These are phyloP conservation scores for Acipenser transmontanus DNA, from an alignment of 2,797 vertebrate genomes.

Conservation along the genomic window DNA sequence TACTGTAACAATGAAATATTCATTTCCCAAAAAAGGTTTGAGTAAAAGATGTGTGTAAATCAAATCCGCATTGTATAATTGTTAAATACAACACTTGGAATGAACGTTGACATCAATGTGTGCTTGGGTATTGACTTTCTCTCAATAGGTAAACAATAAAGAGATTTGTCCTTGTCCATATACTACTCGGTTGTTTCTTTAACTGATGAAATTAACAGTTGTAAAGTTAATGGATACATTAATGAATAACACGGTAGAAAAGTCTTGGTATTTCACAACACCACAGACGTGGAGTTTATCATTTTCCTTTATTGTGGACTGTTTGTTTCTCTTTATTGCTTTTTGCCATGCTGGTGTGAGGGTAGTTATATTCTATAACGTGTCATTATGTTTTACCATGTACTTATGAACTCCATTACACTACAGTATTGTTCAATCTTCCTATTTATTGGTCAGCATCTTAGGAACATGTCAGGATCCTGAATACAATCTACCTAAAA, in stretches of 20 bases:
- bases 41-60: no score
- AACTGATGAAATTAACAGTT: neutral
- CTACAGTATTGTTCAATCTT: no score
- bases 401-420: no score
- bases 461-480: neutral
- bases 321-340: neutral
- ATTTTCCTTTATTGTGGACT: neutral
- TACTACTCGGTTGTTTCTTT: conserved; percentile 36
- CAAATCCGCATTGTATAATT: no score
- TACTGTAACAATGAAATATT: no score
- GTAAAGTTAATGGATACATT: no score
- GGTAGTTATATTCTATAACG: neutral
- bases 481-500: neutral
- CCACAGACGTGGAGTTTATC: neutral
- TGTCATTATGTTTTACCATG: no score
- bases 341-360: neutral
- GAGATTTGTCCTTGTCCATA: conserved; percentile 45
- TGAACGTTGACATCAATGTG: neutral
- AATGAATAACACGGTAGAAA: no score
- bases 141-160: conserved; percentile 52
- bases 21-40: no score
- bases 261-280: neutral
- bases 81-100: neutral
- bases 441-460: no score
- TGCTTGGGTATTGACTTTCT: conserved; percentile 46